Evolutionary conservation across 1,140 invertebrate genomes (phyloP), one percentile per base, ranked within the genome.

Genomic region (Heliconius eleuchia): DNA sequence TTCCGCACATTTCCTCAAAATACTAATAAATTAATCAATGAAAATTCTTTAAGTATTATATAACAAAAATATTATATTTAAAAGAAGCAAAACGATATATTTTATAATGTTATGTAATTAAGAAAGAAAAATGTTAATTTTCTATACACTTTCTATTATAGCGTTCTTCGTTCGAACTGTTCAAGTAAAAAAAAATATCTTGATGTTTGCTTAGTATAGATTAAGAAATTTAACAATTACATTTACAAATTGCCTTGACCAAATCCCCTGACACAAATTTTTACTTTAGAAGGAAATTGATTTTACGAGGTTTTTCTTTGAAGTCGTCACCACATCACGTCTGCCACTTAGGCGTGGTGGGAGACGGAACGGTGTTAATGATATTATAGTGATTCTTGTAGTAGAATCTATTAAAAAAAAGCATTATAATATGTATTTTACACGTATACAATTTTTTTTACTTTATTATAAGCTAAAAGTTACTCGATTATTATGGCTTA

Each of bases 221-320:
- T 66, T 66, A 30, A 30, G 27, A 66, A 66, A 66, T 66, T 3
- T 30, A 66, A 66, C 60, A 27, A 66, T 66, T 66, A 27, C 60
- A 27, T 30, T 27, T 30, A 27, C 60, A 66, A 66, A 66, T 23
- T 30, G n/a, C 60, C 60, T 66, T 66, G 23, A 16, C 4, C 8
- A 66, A 66, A 66, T 30, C 60, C 60, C 60, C 3, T 55, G 23
- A 74, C 50, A 74, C 37, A 19, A 46, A 46, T 42, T 60, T 57
- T 70, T 76, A 70, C 23, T 60, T 76, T 76, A 73, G 55, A 77
- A 80, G 72, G 78, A 77, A 80, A 80, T 77, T 80, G 50, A 72
- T 82, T 80, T 71, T 18, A 55, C 76, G 46, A 77, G 71, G 46
- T 27, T 77, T 72, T 78, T 52, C 52, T 78, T 78, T 78, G 52